Conservation (phyloP, 2,888 invertebrate species). For the Zaprionus bogoriensis region DNA sequence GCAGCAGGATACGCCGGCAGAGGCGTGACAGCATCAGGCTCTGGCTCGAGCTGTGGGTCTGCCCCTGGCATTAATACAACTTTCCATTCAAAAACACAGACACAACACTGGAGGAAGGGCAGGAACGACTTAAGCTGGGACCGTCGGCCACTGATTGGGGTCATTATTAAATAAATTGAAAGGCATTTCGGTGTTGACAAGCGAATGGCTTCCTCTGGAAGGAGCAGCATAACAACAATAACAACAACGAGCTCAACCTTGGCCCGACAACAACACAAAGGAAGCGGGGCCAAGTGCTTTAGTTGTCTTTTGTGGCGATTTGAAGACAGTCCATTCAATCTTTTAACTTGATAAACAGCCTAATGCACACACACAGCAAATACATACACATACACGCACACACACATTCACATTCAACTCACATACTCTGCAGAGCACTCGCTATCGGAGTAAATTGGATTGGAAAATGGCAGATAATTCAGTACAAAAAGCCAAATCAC, state of each 20-base stretch:
- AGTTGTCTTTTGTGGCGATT: constrained; percentile 56
- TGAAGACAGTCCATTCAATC: constrained; percentile 55
- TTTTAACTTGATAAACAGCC: constrained; percentile 70
- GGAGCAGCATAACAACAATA: background rate
- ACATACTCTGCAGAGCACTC: constrained; percentile 8
- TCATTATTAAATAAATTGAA: constrained; percentile 65
- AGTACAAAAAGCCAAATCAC: constrained; percentile 2
- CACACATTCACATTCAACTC: background rate
- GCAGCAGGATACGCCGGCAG: background rate
- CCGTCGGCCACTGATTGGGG: constrained; percentile 55
- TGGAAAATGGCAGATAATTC: constrained; percentile 33
- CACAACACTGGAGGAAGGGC: background rate
- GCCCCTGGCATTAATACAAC: constrained; percentile 45
- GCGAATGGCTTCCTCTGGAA: constrained; percentile 16
- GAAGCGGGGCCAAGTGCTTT: constrained; percentile 38
- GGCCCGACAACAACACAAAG: constrained; percentile 21
- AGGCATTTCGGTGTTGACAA: constrained; percentile 58
- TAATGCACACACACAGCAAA: constrained; percentile 50
- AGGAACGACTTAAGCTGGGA: constrained; percentile 30
- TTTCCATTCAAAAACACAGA: constrained; percentile 38
- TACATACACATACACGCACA: background rate
- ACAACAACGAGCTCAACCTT: constrained; percentile 2
- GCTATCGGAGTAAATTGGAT: constrained; percentile 40
- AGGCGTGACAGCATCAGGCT: constrained; percentile 22
- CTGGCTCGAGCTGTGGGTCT: background rate